These are phyloP conservation scores for Pygoscelis adeliae DNA, from an alignment of 2,113 vertebrate genomes.

Conservation along the genomic window DNA sequence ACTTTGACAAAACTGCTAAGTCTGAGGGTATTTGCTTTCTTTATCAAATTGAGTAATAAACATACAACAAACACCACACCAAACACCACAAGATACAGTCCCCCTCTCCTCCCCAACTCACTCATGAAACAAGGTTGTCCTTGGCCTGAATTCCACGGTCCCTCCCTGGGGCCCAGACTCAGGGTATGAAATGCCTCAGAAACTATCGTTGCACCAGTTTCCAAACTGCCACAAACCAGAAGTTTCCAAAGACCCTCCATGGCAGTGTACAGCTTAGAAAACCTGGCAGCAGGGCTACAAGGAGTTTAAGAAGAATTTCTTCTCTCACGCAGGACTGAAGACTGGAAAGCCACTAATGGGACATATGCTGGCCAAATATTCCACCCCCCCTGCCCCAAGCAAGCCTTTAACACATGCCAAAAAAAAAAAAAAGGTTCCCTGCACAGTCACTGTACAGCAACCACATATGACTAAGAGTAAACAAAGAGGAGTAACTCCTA, in stretches of 20 bases:
- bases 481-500: not conserved
- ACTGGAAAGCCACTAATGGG: not conserved
- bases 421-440: not conserved
- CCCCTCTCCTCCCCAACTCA: too few relatives aligned
- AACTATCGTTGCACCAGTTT: not conserved
- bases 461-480: not conserved
- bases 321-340: not conserved
- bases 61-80: not conserved
- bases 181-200: not conserved
- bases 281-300: not conserved
- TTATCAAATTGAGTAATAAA: not conserved
- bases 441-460: not conserved
- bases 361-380: not conserved
- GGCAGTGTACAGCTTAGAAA: fast-evolving
- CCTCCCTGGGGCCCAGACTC: not conserved
- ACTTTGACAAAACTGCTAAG: not conserved
- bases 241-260: fast-evolving
- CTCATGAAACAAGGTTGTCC: not conserved
- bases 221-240: not conserved
- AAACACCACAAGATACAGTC: not conserved
- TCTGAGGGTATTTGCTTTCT: not conserved
- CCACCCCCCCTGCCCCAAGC: not conserved
- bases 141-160: not conserved
- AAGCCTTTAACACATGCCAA: not conserved
- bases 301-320: not conserved